Evolutionary conservation across 2,797 vertebrate species (phyloP).

Genomic region (Poecile montanus): DNA sequence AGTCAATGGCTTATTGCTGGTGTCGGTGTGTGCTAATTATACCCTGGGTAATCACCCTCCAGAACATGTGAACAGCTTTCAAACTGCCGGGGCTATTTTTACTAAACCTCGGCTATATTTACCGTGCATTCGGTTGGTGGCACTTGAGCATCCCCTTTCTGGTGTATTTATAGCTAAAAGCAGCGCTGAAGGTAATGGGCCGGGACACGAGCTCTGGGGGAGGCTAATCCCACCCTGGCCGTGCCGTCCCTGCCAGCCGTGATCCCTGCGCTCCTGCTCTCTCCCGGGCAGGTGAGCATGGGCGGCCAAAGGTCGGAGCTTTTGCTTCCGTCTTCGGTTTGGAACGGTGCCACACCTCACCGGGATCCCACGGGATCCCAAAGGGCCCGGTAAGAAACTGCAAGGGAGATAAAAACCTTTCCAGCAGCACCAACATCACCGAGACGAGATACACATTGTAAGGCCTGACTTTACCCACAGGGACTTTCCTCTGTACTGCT

Average conservation of each 20-base stretch:
- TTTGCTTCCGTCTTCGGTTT: accelerated
- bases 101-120: neutral
- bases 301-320: neutral
- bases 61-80: neutral
- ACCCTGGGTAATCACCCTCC: neutral
- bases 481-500: neutral
- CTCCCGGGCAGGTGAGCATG: accelerated
- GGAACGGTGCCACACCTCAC: neutral
- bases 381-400: neutral
- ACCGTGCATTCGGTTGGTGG: neutral
- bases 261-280: neutral
- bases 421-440: neutral
- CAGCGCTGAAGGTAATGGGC: neutral
- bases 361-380: neutral
- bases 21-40: neutral
- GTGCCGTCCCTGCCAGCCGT: accelerated
- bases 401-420: neutral
- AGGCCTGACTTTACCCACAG: neutral
- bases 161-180: neutral
- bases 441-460: neutral
- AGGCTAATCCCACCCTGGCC: neutral
- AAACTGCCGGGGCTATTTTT: conserved; percentile 12
- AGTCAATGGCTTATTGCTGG: neutral
- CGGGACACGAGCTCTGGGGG: neutral
- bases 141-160: neutral